Conservation (phyloP, 2,888 invertebrate genomes). For the Furcula furcula region DNA sequence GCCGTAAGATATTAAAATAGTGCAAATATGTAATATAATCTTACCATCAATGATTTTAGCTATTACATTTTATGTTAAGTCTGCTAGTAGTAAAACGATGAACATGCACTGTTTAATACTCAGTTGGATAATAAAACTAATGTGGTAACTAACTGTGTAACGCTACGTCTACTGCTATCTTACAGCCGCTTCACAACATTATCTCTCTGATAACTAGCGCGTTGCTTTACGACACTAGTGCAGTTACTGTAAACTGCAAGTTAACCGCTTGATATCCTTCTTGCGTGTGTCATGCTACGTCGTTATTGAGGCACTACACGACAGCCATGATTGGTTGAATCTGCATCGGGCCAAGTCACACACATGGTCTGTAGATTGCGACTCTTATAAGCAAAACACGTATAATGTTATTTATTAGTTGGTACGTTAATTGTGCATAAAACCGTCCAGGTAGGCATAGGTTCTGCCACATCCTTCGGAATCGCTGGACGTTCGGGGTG, state of each 20-base stretch:
- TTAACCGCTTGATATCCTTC: conserved; percentile 1
- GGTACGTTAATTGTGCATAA: too few species aligned
- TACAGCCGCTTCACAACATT: conserved; percentile 14
- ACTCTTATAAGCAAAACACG: too few species aligned
- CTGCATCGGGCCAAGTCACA: too few species aligned
- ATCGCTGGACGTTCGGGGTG: too few species aligned
- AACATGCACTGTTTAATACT: conserved; percentile 2
- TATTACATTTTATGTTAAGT: background rate
- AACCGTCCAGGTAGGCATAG: too few species aligned
- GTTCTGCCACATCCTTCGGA: too few species aligned
- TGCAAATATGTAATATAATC: too few species aligned
- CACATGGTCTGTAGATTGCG: too few species aligned
- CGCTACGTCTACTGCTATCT: conserved; percentile 27
- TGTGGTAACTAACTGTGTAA: conserved; percentile 21
- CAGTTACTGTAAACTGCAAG: conserved; percentile 9
- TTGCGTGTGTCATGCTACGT: conserved; percentile 1
- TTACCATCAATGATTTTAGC: too few species aligned
- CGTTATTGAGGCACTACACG: background rate
- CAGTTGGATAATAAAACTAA: conserved; percentile 29
- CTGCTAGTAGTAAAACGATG: background rate
- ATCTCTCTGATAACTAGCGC: conserved; percentile 11
- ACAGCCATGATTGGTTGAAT: too few species aligned
- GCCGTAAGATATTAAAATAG: too few species aligned
- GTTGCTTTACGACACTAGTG: conserved; percentile 8
- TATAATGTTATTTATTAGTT: too few species aligned